Evolutionary conservation across 2,797 vertebrate genomes (phyloP).

Genomic region (Podarcis siculus): DNA sequence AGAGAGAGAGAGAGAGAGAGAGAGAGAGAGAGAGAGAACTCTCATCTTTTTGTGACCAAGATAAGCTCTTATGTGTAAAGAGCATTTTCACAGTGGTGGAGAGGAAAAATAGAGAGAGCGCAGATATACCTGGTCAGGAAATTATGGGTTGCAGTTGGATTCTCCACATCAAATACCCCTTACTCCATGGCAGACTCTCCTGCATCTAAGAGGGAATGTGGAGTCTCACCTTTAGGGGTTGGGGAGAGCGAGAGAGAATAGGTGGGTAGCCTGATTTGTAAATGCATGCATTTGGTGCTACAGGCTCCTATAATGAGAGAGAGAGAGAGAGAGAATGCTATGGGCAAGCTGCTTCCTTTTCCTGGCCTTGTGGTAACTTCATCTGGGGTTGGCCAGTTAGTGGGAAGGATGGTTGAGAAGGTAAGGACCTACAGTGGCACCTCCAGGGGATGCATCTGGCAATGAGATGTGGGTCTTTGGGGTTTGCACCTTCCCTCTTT

Average conservation of each 20-base stretch:
- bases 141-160: not conserved
- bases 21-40: no score
- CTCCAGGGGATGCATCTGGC: slow-evolving; percentile 10
- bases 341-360: not conserved
- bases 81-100: not conserved
- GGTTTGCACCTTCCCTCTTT: not conserved
- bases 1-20: no score
- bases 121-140: not conserved
- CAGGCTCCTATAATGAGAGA: not conserved
- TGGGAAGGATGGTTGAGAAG: not conserved
- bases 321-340: not conserved
- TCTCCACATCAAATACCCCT: no score
- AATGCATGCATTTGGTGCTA: not conserved
- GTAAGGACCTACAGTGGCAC: not conserved
- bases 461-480: not conserved
- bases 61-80: not conserved
- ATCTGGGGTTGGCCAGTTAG: not conserved
- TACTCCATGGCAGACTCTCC: not conserved
- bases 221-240: not conserved
- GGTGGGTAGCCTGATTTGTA: not conserved
- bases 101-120: not conserved
- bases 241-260: not conserved
- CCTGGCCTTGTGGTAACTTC: not conserved
- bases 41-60: not conserved
- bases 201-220: not conserved